These are phyloP conservation scores for Falcunculus frontatus DNA, from an alignment of 2,113 vertebrate species.

Conservation along the genomic window DNA sequence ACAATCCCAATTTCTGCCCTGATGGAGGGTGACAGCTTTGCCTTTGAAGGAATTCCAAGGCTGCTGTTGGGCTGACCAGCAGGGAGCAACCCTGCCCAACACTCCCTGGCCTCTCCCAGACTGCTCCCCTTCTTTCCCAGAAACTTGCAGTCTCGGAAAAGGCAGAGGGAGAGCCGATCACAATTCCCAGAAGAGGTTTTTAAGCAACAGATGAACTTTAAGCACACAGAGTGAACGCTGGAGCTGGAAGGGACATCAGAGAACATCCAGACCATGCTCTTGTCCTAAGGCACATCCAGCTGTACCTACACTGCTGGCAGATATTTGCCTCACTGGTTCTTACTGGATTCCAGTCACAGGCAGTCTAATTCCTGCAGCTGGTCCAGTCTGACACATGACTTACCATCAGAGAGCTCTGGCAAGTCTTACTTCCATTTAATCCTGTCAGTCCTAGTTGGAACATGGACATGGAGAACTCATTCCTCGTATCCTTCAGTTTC, in stretches of 20 bases:
- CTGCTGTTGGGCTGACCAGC: conserved; percentile 45
- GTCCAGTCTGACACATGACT: background rate
- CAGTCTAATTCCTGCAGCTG: background rate
- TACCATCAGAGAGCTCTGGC: background rate
- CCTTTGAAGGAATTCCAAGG: conserved; percentile 47
- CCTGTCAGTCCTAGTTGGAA: background rate
- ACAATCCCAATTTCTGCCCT: background rate
- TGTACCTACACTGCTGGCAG: background rate
- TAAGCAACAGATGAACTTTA: background rate
- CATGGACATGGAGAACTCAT: background rate
- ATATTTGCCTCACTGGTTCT: background rate
- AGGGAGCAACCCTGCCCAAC: conserved; percentile 6
- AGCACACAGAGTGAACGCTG: background rate
- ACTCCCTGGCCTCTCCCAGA: conserved; percentile 2
- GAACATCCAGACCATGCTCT: background rate
- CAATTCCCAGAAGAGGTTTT: background rate
- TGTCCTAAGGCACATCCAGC: background rate
- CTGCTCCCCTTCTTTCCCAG: conserved; percentile 5
- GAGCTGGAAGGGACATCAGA: background rate
- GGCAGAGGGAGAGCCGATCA: background rate
- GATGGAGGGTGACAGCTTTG: conserved; percentile 7
- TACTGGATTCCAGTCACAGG: background rate
- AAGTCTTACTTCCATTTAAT: background rate
- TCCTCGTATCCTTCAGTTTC: background rate
- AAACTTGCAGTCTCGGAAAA: background rate